Base-by-base conservation (phyloP, 1,140 invertebrate species). In the Lordiphosa stackelbergi region DNA sequence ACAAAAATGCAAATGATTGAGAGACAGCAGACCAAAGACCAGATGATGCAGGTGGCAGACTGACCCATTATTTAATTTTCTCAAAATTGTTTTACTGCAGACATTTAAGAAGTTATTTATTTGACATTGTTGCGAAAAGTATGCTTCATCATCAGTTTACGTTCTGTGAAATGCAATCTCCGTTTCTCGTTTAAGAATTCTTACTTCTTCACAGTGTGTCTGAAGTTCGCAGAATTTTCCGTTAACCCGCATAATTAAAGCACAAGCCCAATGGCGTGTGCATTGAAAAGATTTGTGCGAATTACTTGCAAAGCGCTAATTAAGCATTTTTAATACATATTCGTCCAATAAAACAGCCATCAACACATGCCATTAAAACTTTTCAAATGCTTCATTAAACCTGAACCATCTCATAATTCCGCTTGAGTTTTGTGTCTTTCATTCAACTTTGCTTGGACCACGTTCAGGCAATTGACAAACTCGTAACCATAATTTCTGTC, bases 261-360 rank as follows among this genome's bases (percentile, higher is more conserved):
- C 19, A 8, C 7, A 12, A 35, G 11, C 41, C 12, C 22, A 41
- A 69, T 31, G 34, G 28, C 35, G 22, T 43, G 34, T 56, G 24
- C 11, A 12, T 38, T 66, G 64, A 54, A 47, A 58, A 45, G 53
- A 60, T 70, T 66, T 47, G 12, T 3, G 24, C 1, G 37, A 77
- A 77, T 78, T 53, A 77, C 64, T 68, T 60, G 60, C 55, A 53
- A 72, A 75, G 51, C 52, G 64, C 72, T 84, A 77, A 81, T 81
- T 81, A 81, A 77, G 73, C 64, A 55, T 48, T 83, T 83, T 58
- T 81, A 69, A 83, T 63, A 59, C n/a, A n/a, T n/a, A n/a, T n/a
- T 28, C 43, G 40, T 59, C 56, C 43, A 77, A 84, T 72, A 73
- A 81, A 84, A 69, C 28, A 57, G 54, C 70, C 77, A 59, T 83